Evolutionary conservation across 2,113 vertebrate genomes (phyloP), one percentile per base, ranked within the genome.

Genomic region (Sander lucioperca): DNA sequence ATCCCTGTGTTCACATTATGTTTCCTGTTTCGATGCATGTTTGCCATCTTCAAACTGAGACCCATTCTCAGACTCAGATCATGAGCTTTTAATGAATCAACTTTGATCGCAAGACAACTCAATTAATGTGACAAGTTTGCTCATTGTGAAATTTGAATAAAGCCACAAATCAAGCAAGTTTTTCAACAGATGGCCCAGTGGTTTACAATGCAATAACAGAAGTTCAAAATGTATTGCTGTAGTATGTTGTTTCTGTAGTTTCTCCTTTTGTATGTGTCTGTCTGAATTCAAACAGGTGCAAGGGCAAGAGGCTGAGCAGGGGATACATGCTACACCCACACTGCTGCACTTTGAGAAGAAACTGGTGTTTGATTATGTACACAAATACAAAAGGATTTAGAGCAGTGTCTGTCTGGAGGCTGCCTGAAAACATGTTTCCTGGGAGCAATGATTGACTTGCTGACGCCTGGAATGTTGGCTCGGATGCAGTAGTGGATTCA

Each of bases 71-170:
- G 8, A 8, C 59, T 77, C 66, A 2, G 16, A 53, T 48, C 25
- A 57, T 33, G 91, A 93, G 4, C 84, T 74, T 4, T 95, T 94
- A 43, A 10, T 85, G 89, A 74, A 84, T 43, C 13, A 71, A 90
- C 75, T 96, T 94, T 21, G 5, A 64, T 14, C 47, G 89, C 33
- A 84, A 72, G 50, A 90, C 58, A 59, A 94, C 94, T 73, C 21
- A 51, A 25, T 50, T 15, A 43, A 13, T 19, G 8, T 11, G 53
- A 59, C 30, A 59, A 59, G 43, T 61, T 73, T n/a, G 12, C 8
- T 21, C 1, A 15, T 15, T 33, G 50, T 15, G 27, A n/a, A 10
- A 18, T 25, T 51, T 43, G 1, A 78, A 50, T 27, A n/a, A 43
- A 61, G 15, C 19, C 8, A 48, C 15, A 39, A 14, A n/a, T 9